phyloP scores from a whole-genome alignment of 2,888 invertebrate genomes.

The Rhagium mordax region DNA sequence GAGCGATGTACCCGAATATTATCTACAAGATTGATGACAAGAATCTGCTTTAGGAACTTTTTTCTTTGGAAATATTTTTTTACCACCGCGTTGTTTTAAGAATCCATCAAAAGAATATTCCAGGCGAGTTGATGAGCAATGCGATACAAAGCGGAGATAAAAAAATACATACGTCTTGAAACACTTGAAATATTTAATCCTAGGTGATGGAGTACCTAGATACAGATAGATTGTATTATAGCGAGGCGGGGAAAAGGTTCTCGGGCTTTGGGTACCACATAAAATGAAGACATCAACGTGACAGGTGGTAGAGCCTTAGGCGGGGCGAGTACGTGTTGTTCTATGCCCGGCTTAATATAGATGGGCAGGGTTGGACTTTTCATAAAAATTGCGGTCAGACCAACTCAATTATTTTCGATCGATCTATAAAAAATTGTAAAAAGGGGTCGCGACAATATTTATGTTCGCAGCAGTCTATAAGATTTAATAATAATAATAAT shows the following conservation, averaged over 20 bases:
- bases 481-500: too few relatives aligned
- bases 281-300: slow-evolving; percentile 57
- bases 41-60: too few relatives aligned
- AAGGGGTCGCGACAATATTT: too few relatives aligned
- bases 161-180: not conserved
- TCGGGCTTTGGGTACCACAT: slow-evolving; percentile 6
- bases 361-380: slow-evolving; percentile 17
- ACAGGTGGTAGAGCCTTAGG: slow-evolving; percentile 55
- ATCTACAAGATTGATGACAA: too few relatives aligned
- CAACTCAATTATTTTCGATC: too few relatives aligned
- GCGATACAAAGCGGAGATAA: not conserved
- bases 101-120: not conserved
- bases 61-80: not conserved
- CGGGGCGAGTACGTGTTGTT: slow-evolving; percentile 45
- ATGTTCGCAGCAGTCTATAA: too few relatives aligned
- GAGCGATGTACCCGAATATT: too few relatives aligned
- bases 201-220: slow-evolving; percentile 14
- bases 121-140: not conserved
- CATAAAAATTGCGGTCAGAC: too few relatives aligned
- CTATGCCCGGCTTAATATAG: slow-evolving; percentile 26
- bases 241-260: slow-evolving; percentile 12
- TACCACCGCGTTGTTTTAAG: not conserved
- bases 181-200: slow-evolving; percentile 10
- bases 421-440: too few relatives aligned
- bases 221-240: slow-evolving; percentile 4